phyloP scores from a whole-genome alignment of 2,888 invertebrate species.

The Phengaris arion region DNA sequence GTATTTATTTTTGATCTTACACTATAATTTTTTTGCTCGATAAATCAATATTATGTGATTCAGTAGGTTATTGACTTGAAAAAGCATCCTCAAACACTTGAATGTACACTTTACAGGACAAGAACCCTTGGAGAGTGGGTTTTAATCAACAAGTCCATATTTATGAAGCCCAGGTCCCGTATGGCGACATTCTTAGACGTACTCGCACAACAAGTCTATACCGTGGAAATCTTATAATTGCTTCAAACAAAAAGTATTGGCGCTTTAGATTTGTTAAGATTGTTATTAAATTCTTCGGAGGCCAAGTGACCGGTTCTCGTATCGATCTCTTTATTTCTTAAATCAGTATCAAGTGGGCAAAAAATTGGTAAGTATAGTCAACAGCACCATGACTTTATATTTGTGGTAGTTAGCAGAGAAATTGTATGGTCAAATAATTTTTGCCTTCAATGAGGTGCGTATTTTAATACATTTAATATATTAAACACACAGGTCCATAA shows the following conservation, averaged over 20 bases:
- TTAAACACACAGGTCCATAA: not conserved
- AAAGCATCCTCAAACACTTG: conserved; percentile 1
- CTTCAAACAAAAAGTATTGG: conserved; percentile 37
- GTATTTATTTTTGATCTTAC: too few species aligned
- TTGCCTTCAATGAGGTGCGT: too few species aligned
- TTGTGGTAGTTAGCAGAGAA: too few species aligned
- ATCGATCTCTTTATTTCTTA: conserved; percentile 20
- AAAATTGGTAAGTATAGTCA: not conserved
- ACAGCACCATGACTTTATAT: not conserved
- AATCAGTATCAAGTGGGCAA: not conserved
- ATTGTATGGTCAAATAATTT: too few species aligned
- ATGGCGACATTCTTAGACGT: conserved; percentile 66
- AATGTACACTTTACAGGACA: conserved; percentile 29
- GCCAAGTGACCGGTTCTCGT: not conserved
- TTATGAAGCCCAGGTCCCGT: conserved; percentile 64
- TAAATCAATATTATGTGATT: conserved; percentile 1
- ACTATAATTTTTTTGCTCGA: not conserved
- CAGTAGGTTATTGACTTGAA: conserved; percentile 22
- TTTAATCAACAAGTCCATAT: conserved; percentile 72
- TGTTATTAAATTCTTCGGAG: conserved; percentile 34
- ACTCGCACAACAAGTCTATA: conserved; percentile 41
- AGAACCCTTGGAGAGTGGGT: conserved; percentile 43
- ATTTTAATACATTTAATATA: not conserved
- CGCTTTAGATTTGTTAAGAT: conserved; percentile 36
- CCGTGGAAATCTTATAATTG: conserved; percentile 39